Evolutionary conservation across 64 coral and sea anemone genomes (phyloP).

Genomic region (Astreopora myriophthalma): DNA sequence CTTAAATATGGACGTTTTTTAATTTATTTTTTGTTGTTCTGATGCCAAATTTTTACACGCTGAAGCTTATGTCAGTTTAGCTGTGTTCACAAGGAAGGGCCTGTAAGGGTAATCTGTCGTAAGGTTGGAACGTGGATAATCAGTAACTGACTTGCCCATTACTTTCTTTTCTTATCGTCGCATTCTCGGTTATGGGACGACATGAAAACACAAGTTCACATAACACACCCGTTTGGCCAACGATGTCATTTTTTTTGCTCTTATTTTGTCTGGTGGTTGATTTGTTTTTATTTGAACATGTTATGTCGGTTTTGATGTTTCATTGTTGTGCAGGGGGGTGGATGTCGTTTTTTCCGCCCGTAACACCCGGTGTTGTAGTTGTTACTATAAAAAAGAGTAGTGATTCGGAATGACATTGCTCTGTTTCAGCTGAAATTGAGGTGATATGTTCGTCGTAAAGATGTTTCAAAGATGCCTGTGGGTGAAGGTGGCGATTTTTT

Average conservation of each 20-base stretch:
- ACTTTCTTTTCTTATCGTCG: not conserved
- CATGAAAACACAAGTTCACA: no score
- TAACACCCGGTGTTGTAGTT: not conserved
- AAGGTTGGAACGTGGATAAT: not conserved
- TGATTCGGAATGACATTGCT: not conserved
- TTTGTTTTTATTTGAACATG: no score
- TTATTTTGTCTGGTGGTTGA: no score
- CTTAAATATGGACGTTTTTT: not conserved
- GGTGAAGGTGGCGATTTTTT: not conserved
- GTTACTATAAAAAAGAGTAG: not conserved
- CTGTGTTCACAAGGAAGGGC: not conserved
- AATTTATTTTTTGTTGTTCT: not conserved
- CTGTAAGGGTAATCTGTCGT: not conserved
- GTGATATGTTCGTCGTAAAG: not conserved
- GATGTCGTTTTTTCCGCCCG: no score
- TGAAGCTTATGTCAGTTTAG: not conserved
- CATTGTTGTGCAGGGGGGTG: no score
- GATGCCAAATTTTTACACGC: not conserved
- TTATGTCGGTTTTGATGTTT: no score
- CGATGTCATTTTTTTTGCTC: no score
- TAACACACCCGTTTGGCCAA: no score
- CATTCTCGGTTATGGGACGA: no score
- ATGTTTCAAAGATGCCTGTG: constrained; percentile 14
- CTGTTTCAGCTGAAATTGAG: not conserved
- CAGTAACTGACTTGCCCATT: not conserved